Evolutionary conservation across 2,888 invertebrate genomes (phyloP).

Genomic region (Tipula unca): DNA sequence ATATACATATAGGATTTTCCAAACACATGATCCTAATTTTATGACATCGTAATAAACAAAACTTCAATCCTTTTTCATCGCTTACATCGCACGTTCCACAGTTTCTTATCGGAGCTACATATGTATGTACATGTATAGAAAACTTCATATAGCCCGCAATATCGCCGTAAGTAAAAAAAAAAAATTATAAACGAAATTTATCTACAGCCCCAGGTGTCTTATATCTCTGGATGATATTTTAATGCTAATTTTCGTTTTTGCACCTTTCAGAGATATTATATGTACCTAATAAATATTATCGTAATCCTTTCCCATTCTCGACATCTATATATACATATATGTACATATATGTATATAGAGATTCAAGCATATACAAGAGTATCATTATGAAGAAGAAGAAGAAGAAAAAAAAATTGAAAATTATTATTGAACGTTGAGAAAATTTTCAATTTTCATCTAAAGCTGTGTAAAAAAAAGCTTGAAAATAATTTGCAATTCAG

Average conservation of each 20-base stretch:
- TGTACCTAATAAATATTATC: background rate
- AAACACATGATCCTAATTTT: background rate
- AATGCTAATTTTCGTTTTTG: background rate
- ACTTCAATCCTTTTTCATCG: background rate
- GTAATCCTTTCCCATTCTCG: background rate
- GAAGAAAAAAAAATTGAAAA: background rate
- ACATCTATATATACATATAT: background rate
- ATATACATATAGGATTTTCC: background rate
- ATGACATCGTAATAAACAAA: background rate
- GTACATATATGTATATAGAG: too few species aligned
- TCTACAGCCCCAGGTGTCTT: conserved; percentile 8
- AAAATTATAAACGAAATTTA: background rate
- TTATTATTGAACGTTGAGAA: background rate
- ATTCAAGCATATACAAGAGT: background rate
- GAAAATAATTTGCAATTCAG: too few species aligned
- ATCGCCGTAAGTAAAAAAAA: background rate
- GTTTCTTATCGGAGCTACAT: background rate
- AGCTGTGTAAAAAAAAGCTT: background rate
- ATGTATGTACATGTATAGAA: background rate
- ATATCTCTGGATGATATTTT: background rate
- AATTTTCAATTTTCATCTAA: background rate
- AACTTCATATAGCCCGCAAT: background rate
- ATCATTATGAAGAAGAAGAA: background rate
- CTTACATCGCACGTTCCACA: background rate
- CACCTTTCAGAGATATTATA: background rate